Evolutionary conservation across 1,140 invertebrate species (phyloP), one percentile per base, ranked within the genome.

Genomic region (Choristoneura fumiferana): DNA sequence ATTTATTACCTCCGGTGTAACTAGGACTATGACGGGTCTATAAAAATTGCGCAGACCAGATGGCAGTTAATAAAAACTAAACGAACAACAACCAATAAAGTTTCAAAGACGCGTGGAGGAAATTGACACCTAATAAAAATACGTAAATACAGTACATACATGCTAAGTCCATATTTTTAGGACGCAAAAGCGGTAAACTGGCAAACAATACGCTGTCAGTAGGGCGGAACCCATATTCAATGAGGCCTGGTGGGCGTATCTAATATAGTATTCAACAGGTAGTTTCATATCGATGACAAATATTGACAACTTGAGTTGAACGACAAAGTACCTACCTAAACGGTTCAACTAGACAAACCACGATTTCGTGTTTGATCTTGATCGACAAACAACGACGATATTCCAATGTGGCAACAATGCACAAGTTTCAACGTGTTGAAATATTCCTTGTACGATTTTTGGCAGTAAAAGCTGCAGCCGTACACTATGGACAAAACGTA

Each of bases 1-100:
- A 68, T 85, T 82, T 84, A 82, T 78, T 62, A 65, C 73, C 59
- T 83, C 77, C 76, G 78, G 65, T 71, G 13, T 34, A 33, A 35
- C 13, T 53, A 53, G 49, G 15, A 36, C 33, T 12, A 22, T 49
- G 43, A 22, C 43, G 22, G 10, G 43, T 29, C 18, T 18, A 6
- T 33, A 13, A 17, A 45, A 45, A 45, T 22, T 22, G 22, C n/a
- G 12, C 5, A 49, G 18, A 5, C 43, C 43, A 45, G 43, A 49
- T 49, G 43, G 43, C n/a, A 49, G 22, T 49, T 29, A 29, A 29
- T 29, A 29, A 29, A 49, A 49, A 49, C 17, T 4, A 18, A 22
- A 49, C 12, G n/a, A 29, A 49, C 43, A 33, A 29, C 43, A 45
- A 6, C 22, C 22, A 29, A 29, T 10, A 49, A 49, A 49, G 18